These are phyloP conservation scores for Charanyca ferruginea DNA, from an alignment of 2,888 invertebrate genomes.

Conservation along the genomic window DNA sequence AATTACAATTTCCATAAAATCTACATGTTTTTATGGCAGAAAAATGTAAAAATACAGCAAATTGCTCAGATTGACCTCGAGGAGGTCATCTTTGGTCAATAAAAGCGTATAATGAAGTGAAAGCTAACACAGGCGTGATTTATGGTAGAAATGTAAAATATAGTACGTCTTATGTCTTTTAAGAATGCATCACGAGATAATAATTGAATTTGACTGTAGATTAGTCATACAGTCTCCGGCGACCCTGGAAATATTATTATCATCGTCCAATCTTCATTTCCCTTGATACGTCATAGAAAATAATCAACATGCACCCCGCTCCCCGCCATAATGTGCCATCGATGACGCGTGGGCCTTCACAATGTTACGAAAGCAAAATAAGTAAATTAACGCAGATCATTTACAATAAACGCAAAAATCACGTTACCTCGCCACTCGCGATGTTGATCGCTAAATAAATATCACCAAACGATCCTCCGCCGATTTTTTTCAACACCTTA, in stretches of 20 bases:
- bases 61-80: neutral
- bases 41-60: constrained; percentile 14
- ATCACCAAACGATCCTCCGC: constrained; percentile 99
- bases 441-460: constrained; percentile 99
- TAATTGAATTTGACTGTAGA: constrained; percentile 52
- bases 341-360: constrained; percentile 66
- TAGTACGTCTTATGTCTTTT: constrained; percentile 9
- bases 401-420: constrained; percentile 55
- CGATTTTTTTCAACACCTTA: constrained; percentile 98
- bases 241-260: constrained; percentile 70
- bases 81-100: constrained; percentile 22
- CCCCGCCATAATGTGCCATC: constrained; percentile 66
- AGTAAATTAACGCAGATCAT: constrained; percentile 48
- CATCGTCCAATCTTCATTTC: constrained; percentile 61
- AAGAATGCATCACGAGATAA: constrained; percentile 27
- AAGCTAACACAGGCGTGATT: constrained; percentile 48
- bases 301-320: constrained; percentile 71
- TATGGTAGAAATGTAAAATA: constrained; percentile 38
- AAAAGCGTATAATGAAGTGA: constrained; percentile 54
- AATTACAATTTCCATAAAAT: constrained; percentile 13
- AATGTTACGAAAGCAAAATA: constrained; percentile 59
- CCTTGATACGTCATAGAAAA: constrained; percentile 72
- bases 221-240: constrained; percentile 66
- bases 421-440: constrained; percentile 96
- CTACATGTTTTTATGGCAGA: constrained; percentile 17